Conservation (phyloP, 2,797 vertebrate species). For the Gymnopithys bicolor region DNA sequence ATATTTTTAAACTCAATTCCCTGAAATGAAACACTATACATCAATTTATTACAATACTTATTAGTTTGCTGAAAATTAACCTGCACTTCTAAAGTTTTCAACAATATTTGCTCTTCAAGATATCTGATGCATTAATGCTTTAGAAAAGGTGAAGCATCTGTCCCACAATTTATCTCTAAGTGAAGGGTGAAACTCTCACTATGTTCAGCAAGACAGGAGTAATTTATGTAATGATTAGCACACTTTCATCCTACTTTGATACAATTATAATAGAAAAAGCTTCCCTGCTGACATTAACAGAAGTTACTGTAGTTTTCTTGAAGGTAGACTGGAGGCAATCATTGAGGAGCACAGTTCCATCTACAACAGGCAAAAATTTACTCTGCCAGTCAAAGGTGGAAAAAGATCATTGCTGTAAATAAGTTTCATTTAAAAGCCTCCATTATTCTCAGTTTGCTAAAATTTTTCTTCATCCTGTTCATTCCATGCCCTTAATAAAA, state of each 20-base stretch:
- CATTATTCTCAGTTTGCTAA: background rate
- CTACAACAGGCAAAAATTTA: conserved; percentile 6
- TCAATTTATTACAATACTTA: background rate
- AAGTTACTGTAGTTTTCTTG: conserved; percentile 30
- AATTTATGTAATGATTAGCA: conserved; percentile 41
- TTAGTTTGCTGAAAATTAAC: conserved; percentile 4
- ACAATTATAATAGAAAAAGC: conserved; percentile 34
- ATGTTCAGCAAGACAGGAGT: background rate
- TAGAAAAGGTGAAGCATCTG: background rate
- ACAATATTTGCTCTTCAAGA: background rate
- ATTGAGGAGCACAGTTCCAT: conserved; percentile 1
- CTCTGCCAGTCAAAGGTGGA: conserved; percentile 4
- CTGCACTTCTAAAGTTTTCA: background rate
- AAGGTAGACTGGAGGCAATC: background rate
- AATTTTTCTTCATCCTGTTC: background rate
- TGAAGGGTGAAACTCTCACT: background rate
- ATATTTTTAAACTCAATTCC: background rate
- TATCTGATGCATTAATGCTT: conserved; percentile 24
- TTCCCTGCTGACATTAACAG: conserved; percentile 36
- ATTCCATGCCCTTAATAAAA: background rate
- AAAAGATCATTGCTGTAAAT: background rate
- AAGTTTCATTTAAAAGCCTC: background rate
- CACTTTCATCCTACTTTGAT: conserved; percentile 47
- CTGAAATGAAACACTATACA: background rate
- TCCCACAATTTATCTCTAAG: background rate